A percentile compares a stretch with the other conserved stretches of the same genome.
Conservation (phyloP, 2,797 vertebrate genomes). For the Chelonia mydas region DNA sequence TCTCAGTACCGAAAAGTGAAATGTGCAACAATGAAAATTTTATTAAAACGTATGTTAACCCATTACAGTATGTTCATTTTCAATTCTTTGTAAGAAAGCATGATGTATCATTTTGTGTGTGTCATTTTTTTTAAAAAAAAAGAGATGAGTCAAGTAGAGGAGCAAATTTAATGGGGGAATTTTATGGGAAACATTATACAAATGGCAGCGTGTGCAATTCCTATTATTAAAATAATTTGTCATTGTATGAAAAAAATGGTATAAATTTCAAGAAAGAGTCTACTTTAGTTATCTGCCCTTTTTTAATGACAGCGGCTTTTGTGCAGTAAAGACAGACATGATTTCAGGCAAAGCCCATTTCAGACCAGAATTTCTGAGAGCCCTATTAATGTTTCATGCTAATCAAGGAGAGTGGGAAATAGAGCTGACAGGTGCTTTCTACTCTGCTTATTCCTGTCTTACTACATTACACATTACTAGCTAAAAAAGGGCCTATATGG, state of each 20-base stretch:
- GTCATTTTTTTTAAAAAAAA: slow-evolving; percentile 78
- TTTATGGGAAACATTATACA: slow-evolving; percentile 86
- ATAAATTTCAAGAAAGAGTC: slow-evolving; percentile 82
- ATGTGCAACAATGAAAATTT: slow-evolving; percentile 85
- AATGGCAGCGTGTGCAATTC: slow-evolving; percentile 81
- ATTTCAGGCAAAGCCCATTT: slow-evolving; percentile 86
- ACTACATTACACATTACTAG: slow-evolving; percentile 91
- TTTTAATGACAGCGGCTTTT: slow-evolving; percentile 82
- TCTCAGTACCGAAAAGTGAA: slow-evolving; percentile 81
- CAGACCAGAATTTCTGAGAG: slow-evolving; percentile 90
- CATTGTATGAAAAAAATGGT: slow-evolving; percentile 83
- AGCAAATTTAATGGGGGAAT: slow-evolving; percentile 82
- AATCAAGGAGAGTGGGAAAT: slow-evolving; percentile 94
- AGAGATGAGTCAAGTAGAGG: slow-evolving; percentile 84
- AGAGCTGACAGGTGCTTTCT: slow-evolving; percentile 99
- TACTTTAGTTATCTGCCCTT: slow-evolving; percentile 82
- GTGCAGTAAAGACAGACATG: slow-evolving; percentile 82
- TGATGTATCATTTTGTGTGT: slow-evolving; percentile 85
- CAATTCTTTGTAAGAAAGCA: slow-evolving; percentile 82
- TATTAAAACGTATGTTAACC: slow-evolving; percentile 86
- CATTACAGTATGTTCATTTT: slow-evolving; percentile 84
- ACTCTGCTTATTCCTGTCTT: slow-evolving; percentile 98
- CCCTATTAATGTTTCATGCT: slow-evolving; percentile 99
- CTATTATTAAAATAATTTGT: slow-evolving; percentile 89
- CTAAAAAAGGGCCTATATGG: slow-evolving; percentile 80